Conservation (phyloP, 1,140 invertebrate species). For the Drosophila lini region DNA sequence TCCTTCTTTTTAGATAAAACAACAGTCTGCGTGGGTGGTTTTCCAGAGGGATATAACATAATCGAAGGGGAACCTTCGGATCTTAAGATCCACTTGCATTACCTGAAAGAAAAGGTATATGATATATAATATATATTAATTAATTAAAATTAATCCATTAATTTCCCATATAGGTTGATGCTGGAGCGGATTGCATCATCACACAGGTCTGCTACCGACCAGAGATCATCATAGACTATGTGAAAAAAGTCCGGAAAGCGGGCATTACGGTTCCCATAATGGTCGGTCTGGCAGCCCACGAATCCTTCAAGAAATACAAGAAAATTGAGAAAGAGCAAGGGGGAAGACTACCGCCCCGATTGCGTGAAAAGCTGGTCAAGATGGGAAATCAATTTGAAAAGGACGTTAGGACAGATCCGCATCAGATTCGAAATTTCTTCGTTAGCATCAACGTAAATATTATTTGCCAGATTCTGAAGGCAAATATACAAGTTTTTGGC, state of each 20-base stretch:
- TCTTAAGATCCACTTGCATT: not conserved
- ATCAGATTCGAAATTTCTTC: not conserved
- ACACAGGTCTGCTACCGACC: conserved; percentile 43
- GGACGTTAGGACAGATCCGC: not conserved
- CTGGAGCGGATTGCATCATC: conserved; percentile 49
- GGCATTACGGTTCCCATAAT: conserved; percentile 49
- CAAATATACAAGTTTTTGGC: not conserved
- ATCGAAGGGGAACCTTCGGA: not conserved
- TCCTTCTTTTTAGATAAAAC: conserved; percentile 21
- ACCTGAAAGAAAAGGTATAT: conserved; percentile 34
- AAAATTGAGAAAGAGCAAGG: not conserved
- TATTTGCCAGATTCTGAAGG: not conserved
- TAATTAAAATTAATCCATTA: not conserved
- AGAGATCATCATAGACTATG: conserved; percentile 30
- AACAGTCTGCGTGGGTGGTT: conserved; percentile 47
- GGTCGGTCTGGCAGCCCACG: conserved; percentile 33
- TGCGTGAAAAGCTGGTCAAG: not conserved
- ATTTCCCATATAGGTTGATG: conserved; percentile 11
- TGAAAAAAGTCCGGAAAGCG: conserved; percentile 19
- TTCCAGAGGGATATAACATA: conserved; percentile 36
- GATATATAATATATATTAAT: too few relatives aligned
- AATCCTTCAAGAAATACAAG: conserved; percentile 7
- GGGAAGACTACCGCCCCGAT: not conserved
- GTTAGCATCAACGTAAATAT: not conserved
- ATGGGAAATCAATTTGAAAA: not conserved